Evolutionary conservation across 2,888 invertebrate genomes (phyloP).

Genomic region (Drosophila meridionalis): DNA sequence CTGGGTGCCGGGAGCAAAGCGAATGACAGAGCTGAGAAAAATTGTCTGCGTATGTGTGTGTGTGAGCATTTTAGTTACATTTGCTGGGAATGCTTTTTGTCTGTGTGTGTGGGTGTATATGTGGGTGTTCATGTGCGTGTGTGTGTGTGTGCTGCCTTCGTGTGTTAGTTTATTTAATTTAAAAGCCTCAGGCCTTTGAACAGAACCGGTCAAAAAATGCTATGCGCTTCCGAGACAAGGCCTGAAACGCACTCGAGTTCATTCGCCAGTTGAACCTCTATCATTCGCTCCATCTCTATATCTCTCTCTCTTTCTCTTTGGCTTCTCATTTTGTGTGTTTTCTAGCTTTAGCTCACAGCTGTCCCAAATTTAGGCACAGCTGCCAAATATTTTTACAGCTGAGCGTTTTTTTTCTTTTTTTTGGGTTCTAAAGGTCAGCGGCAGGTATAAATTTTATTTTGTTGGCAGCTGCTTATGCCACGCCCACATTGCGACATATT

Average conservation of each 20-base stretch:
- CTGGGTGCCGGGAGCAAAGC: neutral
- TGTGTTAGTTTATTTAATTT: conserved; percentile 73
- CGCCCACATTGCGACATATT: conserved; percentile 13
- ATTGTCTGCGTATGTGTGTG: conserved; percentile 19
- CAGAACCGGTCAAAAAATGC: conserved; percentile 6
- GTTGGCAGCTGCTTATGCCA: conserved; percentile 16
- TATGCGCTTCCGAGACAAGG: conserved; percentile 2
- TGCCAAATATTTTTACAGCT: conserved; percentile 57
- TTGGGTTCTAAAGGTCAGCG: conserved; percentile 20
- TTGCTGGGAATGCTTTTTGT: conserved; percentile 43
- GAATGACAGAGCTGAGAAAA: conserved; percentile 43
- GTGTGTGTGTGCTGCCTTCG: conserved; percentile 8
- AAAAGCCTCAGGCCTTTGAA: conserved; percentile 59
- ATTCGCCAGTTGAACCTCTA: neutral
- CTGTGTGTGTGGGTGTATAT: conserved; percentile 22
- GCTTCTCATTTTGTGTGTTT: neutral
- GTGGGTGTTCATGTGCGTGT: conserved; percentile 11
- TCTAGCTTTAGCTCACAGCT: conserved; percentile 39
- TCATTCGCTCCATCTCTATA: neutral
- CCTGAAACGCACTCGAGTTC: neutral
- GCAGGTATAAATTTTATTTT: neutral
- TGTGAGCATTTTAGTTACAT: conserved; percentile 69
- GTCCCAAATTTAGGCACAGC: conserved; percentile 51
- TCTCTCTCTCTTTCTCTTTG: neutral
- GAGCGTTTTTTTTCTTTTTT: conserved; percentile 1